A percentile compares a stretch with the other conserved stretches of the same genome.
These are phyloP conservation scores for Rhodophaea formosa DNA, from an alignment of 2,888 invertebrate species.

Conservation along the genomic window DNA sequence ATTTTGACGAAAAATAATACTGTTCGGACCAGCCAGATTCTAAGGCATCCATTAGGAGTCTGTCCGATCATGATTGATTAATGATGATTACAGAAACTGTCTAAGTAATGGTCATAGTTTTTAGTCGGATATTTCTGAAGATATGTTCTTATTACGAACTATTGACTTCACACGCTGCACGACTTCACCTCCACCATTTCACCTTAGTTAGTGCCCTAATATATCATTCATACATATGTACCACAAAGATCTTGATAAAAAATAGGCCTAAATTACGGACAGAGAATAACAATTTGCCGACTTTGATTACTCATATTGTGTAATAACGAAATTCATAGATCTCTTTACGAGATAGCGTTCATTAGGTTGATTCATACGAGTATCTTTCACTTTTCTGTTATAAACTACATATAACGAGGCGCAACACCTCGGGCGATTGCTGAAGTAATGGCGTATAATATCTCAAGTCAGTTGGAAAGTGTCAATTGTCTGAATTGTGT, in stretches of 20 bases:
- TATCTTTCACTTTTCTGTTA: conserved; percentile 13
- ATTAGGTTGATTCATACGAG: conserved; percentile 13
- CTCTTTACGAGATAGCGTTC: conserved; percentile 9
- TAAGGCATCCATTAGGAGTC: no score
- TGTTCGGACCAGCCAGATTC: no score
- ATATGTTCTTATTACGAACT: not conserved
- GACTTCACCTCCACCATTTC: conserved; percentile 1
- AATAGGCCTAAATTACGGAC: not conserved
- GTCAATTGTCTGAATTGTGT: conserved; percentile 3
- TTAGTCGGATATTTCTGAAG: no score
- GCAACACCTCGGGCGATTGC: not conserved
- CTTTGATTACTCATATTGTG: conserved; percentile 9
- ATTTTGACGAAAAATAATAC: no score
- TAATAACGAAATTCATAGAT: conserved; percentile 3
- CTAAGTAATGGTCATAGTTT: no score
- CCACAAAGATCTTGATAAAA: not conserved
- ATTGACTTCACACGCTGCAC: not conserved
- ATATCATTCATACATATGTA: not conserved
- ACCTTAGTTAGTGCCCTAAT: not conserved
- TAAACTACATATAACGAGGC: conserved; percentile 7
- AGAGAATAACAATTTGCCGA: conserved; percentile 1
- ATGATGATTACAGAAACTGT: no score
- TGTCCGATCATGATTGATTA: no score
- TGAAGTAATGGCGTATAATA: conserved; percentile 7
- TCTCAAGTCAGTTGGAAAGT: conserved; percentile 5